phyloP scores from a whole-genome alignment of 2,888 invertebrate genomes.

The Dysmachus trigonus region DNA sequence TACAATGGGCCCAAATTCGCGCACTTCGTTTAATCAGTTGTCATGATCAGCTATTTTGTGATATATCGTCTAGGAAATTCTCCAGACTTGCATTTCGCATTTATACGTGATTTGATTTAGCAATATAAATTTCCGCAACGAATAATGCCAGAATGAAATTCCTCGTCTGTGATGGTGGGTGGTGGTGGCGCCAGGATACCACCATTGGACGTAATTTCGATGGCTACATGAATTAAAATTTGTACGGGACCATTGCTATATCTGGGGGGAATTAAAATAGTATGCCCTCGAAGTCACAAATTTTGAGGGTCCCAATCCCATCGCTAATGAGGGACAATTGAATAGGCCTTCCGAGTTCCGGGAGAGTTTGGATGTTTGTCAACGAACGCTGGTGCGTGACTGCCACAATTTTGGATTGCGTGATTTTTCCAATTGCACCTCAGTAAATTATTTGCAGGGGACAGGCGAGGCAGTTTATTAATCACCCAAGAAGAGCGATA shows the following conservation, averaged over 20 bases:
- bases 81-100: background rate
- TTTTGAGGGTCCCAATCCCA: background rate
- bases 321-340: conserved; percentile 2
- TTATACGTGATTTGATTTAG: conserved; percentile 1
- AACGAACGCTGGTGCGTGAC: background rate
- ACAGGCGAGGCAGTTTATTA: background rate
- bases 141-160: background rate
- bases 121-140: background rate
- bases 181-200: background rate
- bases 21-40: background rate
- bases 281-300: background rate
- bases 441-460: background rate
- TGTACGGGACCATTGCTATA: background rate
- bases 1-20: background rate
- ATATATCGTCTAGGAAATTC: conserved; percentile 9
- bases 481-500: background rate
- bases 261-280: background rate
- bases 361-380: background rate
- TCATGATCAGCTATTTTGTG: conserved; percentile 16
- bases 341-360: background rate
- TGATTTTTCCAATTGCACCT: background rate
- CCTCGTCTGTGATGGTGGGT: background rate
- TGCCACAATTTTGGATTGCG: background rate
- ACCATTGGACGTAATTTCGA: background rate
- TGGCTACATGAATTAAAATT: background rate